phyloP scores from a whole-genome alignment of 2,888 invertebrate genomes.

The Resseliella maxima region DNA sequence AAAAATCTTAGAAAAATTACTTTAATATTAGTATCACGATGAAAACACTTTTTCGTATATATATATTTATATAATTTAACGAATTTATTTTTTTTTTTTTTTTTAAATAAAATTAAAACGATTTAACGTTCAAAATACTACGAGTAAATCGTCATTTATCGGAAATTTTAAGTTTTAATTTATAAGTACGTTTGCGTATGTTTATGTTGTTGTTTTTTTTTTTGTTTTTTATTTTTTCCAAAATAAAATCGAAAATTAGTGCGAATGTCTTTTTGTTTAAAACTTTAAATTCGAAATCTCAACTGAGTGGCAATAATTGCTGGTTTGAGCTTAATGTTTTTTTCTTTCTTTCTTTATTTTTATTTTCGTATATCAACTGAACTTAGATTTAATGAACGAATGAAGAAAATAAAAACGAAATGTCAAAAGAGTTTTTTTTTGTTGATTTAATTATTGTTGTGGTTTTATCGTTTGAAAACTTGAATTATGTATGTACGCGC shows the following conservation, averaged over 20 bases:
- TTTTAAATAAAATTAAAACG: background rate
- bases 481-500: too few relatives aligned
- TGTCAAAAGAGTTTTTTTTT: background rate
- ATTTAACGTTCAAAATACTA: constrained; percentile 36
- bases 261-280: constrained; percentile 8
- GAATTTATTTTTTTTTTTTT: background rate
- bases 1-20: constrained; percentile 43
- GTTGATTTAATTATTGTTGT: background rate
- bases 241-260: background rate
- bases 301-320: background rate
- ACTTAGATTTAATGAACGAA: background rate
- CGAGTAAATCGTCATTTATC: background rate
- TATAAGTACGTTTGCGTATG: constrained; percentile 4
- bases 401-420: background rate
- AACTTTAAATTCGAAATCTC: background rate
- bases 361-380: background rate
- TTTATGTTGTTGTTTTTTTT: too few relatives aligned
- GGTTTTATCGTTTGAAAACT: too few relatives aligned
- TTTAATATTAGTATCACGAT: constrained; percentile 38
- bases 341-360: background rate
- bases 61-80: too few relatives aligned
- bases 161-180: background rate
- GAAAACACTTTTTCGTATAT: constrained; percentile 7
- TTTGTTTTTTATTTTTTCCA: too few relatives aligned
- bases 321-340: background rate